phyloP scores from a whole-genome alignment of 2,797 vertebrate species.

The Ctenosaura bakeri region DNA sequence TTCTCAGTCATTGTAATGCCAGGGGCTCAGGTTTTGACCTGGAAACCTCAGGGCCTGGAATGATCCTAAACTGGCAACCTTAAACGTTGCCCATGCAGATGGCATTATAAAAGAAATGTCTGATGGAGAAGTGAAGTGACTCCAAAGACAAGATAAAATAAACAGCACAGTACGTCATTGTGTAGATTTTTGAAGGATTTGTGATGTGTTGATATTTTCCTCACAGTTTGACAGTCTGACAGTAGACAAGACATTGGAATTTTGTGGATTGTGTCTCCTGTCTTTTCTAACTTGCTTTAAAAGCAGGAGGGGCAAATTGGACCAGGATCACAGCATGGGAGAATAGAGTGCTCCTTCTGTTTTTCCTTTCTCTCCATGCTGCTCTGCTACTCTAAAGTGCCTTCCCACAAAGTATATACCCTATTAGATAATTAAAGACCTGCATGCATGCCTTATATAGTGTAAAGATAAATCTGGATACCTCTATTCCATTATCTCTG shows the following conservation, averaged over 20 bases:
- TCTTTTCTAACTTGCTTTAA: neutral
- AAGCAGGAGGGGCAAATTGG: neutral
- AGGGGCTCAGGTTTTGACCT: too few relatives aligned
- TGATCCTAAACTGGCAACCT: too few relatives aligned
- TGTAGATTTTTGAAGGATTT: neutral
- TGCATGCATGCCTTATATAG: neutral
- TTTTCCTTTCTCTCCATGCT: too few relatives aligned
- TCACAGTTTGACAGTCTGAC: neutral
- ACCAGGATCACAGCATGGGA: neutral
- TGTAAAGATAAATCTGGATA: neutral
- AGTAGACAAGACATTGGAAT: neutral
- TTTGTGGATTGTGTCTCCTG: neutral
- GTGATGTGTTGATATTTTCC: neutral
- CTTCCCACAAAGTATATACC: neutral
- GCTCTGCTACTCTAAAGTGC: neutral
- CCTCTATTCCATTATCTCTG: neutral
- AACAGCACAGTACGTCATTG: neutral
- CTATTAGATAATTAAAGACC: neutral
- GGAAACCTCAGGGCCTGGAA: too few relatives aligned
- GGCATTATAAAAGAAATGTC: neutral
- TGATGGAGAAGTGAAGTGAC: neutral
- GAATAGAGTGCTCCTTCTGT: neutral
- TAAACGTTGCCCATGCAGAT: too few relatives aligned
- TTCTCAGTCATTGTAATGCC: too few relatives aligned
- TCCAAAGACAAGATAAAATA: neutral